These are phyloP conservation scores for Aphis craccivora DNA, from an alignment of 1,140 invertebrate genomes.

Conservation along the genomic window DNA sequence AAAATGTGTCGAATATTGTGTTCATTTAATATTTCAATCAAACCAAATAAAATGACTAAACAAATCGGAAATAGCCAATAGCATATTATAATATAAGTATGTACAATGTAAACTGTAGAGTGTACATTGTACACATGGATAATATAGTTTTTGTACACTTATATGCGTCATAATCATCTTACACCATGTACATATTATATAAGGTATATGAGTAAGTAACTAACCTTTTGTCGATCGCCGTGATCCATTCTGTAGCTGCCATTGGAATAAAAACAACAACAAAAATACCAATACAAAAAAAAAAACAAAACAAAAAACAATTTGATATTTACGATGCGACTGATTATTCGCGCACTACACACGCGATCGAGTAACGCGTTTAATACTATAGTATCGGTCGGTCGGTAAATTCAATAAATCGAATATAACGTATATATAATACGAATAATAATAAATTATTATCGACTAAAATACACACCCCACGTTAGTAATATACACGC, in stretches of 20 bases:
- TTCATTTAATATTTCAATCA: no score
- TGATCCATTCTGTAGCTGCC: constrained; percentile 48
- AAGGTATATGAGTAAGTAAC: not conserved
- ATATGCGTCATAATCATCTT: no score
- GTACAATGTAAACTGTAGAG: no score
- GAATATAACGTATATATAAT: not conserved
- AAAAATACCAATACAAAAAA: not conserved
- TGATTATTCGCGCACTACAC: not conserved
- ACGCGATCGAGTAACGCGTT: not conserved
- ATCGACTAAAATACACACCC: not conserved
- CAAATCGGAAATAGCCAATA: no score
- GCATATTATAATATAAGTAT: no score
- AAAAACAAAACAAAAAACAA: no score
- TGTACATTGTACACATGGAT: no score
- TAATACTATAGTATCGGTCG: not conserved
- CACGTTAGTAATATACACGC: not conserved
- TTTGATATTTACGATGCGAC: not conserved
- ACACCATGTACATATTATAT: no score
- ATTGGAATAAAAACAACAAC: not conserved
- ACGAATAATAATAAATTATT: not conserved
- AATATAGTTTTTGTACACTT: no score
- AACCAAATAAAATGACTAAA: no score
- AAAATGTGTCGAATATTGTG: no score
- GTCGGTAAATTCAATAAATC: not conserved
- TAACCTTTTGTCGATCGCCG: constrained; percentile 35